Evolutionary conservation across 2,888 invertebrate species (phyloP).

Genomic region (Crioceris asparagi): DNA sequence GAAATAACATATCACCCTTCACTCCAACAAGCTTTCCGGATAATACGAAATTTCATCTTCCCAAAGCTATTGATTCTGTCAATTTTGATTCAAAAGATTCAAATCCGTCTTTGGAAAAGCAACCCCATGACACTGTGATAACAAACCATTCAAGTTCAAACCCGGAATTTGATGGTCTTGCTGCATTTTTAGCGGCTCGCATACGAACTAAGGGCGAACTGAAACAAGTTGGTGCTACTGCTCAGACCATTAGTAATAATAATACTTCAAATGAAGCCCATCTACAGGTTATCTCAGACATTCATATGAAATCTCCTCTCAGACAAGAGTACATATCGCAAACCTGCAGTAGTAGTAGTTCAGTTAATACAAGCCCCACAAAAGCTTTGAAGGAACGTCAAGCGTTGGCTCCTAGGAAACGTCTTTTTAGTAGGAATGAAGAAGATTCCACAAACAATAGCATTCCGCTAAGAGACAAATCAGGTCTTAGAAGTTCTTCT

Average conservation of each 20-base stretch:
- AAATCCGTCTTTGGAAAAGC: constrained; percentile 12
- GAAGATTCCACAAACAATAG: constrained; percentile 29
- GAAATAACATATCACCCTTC: constrained; percentile 46
- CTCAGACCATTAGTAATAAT: constrained; percentile 13
- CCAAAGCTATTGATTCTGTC: constrained; percentile 58
- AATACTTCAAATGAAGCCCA: constrained; percentile 17
- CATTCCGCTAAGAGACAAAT: constrained; percentile 37
- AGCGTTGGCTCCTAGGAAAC: constrained; percentile 36
- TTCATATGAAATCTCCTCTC: too few relatives aligned
- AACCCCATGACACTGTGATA: constrained; percentile 23
- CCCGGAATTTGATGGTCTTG: constrained; percentile 47
- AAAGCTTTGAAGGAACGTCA: constrained; percentile 32
- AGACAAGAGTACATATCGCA: constrained; percentile 21
- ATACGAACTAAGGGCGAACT: constrained; percentile 81
- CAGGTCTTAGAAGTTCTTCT: constrained; percentile 47
- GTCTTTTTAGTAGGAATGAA: constrained; percentile 53
- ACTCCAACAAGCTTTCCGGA: constrained; percentile 44
- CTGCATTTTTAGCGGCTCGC: constrained; percentile 54
- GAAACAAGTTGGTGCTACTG: constrained; percentile 41
- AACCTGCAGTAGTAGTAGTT: constrained; percentile 31
- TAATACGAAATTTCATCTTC: constrained; percentile 51
- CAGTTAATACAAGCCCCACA: constrained; percentile 18
- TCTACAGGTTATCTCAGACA: too few relatives aligned
- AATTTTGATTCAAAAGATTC: constrained; percentile 34
- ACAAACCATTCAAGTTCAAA: constrained; percentile 22